A percentile compares a stretch with the other conserved stretches of the same genome.
phyloP scores from a whole-genome alignment of 2,797 vertebrate genomes.

The Cheirogaleus major region DNA sequence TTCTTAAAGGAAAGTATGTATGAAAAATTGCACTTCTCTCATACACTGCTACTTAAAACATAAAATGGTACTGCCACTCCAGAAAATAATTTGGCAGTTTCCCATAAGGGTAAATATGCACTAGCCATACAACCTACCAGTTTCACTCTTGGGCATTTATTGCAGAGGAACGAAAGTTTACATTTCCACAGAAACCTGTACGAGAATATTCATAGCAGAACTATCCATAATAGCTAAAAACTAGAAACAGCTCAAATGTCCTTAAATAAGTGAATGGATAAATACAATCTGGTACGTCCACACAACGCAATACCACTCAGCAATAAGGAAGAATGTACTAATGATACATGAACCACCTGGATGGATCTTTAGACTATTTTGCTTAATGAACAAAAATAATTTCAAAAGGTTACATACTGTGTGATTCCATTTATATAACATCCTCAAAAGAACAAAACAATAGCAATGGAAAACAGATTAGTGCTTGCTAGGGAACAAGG shows the following conservation, averaged over 20 bases:
- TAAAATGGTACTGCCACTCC: not conserved
- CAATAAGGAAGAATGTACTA: not conserved
- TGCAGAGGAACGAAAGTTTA: slow-evolving; percentile 25
- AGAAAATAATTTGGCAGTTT: slow-evolving; percentile 17
- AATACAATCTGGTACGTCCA: not conserved
- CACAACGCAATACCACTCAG: not conserved
- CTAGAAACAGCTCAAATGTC: not conserved
- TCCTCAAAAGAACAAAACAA: not conserved
- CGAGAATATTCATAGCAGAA: not conserved
- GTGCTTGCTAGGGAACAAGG: not conserved
- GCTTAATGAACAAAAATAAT: not conserved
- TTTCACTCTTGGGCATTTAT: not conserved
- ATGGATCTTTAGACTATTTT: not conserved
- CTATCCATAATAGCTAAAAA: not conserved
- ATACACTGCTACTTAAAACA: not conserved
- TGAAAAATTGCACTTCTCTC: slow-evolving; percentile 4
- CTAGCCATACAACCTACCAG: not conserved
- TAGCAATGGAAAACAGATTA: not conserved
- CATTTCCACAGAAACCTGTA: not conserved
- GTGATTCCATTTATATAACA: not conserved
- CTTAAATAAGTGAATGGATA: not conserved
- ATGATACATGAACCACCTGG: not conserved
- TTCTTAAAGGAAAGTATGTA: slow-evolving; percentile 10
- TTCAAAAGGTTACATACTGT: not conserved
- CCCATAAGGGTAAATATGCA: not conserved